A percentile compares a stretch with the other conserved stretches of the same genome.
Conservation (phyloP, 2,113 vertebrate genomes). For the Gulo gulo region DNA sequence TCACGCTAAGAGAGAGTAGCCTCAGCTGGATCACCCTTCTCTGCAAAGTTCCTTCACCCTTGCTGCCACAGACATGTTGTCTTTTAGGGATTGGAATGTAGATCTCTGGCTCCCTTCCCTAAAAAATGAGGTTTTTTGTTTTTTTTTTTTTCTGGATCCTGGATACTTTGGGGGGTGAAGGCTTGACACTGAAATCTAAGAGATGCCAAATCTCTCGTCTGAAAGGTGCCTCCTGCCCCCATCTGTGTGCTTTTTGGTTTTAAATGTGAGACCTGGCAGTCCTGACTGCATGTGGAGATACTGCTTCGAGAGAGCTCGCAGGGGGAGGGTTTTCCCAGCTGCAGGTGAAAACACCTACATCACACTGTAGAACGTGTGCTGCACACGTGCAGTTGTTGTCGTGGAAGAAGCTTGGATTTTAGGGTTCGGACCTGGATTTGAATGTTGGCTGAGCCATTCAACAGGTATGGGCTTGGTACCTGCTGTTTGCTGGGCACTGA, state of each 20-base stretch:
- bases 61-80: background rate
- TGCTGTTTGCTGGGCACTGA: background rate
- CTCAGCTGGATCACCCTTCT: background rate
- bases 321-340: background rate
- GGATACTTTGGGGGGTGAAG: background rate
- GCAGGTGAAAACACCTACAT: background rate
- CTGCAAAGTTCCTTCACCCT: background rate
- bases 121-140: background rate
- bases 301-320: background rate
- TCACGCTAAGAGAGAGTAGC: background rate
- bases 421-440: background rate
- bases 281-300: background rate
- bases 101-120: background rate
- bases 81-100: background rate
- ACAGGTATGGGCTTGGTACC: background rate
- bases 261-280: background rate
- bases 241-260: background rate
- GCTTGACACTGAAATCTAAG: background rate
- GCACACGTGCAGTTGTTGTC: fast-evolving
- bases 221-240: background rate
- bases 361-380: no score
- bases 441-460: background rate
- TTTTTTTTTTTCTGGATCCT: background rate
- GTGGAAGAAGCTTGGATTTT: background rate
- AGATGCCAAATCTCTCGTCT: background rate